phyloP scores from a whole-genome alignment of 2,113 vertebrate genomes.

The Eulacestoma nigropectus region DNA sequence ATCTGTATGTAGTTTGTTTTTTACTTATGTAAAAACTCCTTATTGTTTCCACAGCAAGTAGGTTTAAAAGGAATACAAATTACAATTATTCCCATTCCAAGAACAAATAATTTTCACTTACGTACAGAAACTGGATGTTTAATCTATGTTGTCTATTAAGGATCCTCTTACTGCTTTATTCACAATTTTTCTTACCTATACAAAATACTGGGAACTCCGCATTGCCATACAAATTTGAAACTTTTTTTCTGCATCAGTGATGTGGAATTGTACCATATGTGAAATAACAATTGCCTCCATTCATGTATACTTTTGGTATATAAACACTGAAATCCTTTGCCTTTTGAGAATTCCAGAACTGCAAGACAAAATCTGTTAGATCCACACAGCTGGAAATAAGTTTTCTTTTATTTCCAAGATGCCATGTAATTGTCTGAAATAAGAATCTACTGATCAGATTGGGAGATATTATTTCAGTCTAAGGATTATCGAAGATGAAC shows the following conservation, averaged over 20 bases:
- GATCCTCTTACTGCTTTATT: neutral
- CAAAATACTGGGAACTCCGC: neutral
- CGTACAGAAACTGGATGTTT: neutral
- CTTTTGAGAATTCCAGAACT: neutral
- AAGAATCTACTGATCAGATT: neutral
- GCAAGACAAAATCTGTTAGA: neutral
- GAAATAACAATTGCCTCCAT: neutral
- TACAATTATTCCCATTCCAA: neutral
- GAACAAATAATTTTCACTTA: neutral
- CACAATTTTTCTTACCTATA: neutral
- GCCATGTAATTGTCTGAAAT: neutral
- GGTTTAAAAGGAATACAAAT: neutral
- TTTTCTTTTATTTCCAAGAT: neutral
- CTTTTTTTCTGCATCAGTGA: neutral
- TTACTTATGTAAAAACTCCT: neutral
- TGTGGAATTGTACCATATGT: neutral
- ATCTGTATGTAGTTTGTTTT: neutral
- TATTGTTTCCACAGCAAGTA: neutral
- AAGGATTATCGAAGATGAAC: neutral
- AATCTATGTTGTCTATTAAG: neutral
- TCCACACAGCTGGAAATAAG: neutral
- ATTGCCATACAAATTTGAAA: neutral
- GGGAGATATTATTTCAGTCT: slow-evolving; percentile 1
- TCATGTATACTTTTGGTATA: neutral
- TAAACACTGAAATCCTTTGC: neutral